Percentiles rank a stretch among this genome's conserved stretches.
phyloP scores from a whole-genome alignment of 2,113 vertebrate species.

The Triplophysa rosa region DNA sequence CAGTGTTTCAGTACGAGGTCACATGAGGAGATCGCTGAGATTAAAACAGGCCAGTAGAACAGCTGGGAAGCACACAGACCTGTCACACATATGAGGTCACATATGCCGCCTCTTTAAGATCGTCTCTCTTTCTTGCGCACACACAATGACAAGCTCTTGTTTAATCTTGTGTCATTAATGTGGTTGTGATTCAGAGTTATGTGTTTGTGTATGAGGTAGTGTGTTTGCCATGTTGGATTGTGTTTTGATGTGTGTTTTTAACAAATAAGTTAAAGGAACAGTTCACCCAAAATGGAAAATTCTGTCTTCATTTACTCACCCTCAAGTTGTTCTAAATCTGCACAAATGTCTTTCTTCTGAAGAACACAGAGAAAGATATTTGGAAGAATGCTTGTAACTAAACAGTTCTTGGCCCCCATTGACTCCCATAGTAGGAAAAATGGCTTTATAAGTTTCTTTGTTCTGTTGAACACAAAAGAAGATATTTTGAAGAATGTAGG shows the following conservation, averaged over 20 bases:
- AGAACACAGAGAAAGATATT: too few relatives aligned
- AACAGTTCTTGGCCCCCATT: too few relatives aligned
- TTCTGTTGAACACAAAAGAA: too few relatives aligned
- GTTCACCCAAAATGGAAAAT: too few relatives aligned
- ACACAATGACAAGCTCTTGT: background rate
- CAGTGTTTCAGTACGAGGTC: background rate
- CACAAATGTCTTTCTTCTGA: too few relatives aligned
- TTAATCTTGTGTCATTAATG: background rate
- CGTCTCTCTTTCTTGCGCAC: background rate
- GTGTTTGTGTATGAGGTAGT: background rate
- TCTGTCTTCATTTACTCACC: too few relatives aligned
- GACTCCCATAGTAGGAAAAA: too few relatives aligned
- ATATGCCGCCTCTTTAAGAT: background rate
- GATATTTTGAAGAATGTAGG: too few relatives aligned
- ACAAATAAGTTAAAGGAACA: too few relatives aligned
- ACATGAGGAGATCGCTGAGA: constrained; percentile 6
- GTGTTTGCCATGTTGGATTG: background rate
- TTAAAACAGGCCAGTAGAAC: constrained; percentile 16
- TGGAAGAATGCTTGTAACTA: too few relatives aligned
- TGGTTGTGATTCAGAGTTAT: background rate
- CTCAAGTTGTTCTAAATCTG: too few relatives aligned
- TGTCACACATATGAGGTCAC: constrained; percentile 18
- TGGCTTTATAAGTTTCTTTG: too few relatives aligned
- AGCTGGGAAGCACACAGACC: constrained; percentile 28
- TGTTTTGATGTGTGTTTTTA: background rate